Base-by-base conservation (phyloP, 2,888 invertebrate genomes). In the Amphipyra berbera region DNA sequence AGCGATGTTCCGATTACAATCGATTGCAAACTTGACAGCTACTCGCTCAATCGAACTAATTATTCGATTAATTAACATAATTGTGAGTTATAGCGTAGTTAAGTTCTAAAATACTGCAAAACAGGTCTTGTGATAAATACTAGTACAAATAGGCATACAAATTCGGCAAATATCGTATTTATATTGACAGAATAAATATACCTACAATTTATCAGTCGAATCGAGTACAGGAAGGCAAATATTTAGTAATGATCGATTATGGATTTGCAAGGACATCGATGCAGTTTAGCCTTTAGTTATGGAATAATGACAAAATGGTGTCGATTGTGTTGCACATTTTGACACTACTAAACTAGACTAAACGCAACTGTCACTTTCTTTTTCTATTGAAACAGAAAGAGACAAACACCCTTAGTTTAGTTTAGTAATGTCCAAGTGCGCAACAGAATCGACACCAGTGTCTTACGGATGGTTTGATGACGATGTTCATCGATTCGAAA, bases 21-120 rank as follows among this genome's bases (percentile, higher is more conserved):
- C 53, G 64, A 60, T 64, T 57, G 15, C 55, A 13, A 65, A 66
- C 46, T 35, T 58, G 66, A 56, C 72, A 59, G 61, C 50, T 37
- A 40, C 53, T 12, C 15, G 13, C 7, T 70, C 12, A 6, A 13
- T 55, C 37, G 27, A 47, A 45, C 33, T 47, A 62, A 74, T 52
- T 58, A 62, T 57, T 41, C 46, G 50, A 73, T 54, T 57, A 14
- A 62, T 58, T 48, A 55, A 45, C 69, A 54, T 50, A 53, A 46
- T 38, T 50, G 40, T 44, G 35, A 57, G n/a, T 50, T 42, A 53
- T 37, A 48, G 10, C 40, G 44, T 35, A 14, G 45, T 37, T 54
- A 14, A 49, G 40, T 37, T 27, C 10, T 14, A 55, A 27, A 47
- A 52, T 42, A 46, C 6, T 46, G 21, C 33, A 46, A n/a, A 57